Evolutionary conservation across 2,797 vertebrate species (phyloP).

Genomic region (Limosa lapponica): DNA sequence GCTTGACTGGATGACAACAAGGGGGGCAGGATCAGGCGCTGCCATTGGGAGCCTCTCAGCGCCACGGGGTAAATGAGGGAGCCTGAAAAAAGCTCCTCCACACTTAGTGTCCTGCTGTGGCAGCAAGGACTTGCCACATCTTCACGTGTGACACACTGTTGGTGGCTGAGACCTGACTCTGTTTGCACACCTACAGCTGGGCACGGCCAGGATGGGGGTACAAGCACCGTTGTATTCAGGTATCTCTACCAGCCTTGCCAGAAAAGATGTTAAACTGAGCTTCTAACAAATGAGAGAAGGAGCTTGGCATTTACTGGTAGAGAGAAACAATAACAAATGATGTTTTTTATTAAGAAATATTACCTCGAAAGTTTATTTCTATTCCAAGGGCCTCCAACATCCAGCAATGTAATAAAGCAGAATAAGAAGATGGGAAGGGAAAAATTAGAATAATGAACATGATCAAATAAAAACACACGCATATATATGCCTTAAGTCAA

Average conservation of each 20-base stretch:
- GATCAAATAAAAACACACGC: constrained; percentile 1
- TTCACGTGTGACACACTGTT: accelerated
- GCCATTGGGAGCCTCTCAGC: neutral
- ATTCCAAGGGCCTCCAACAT: constrained; percentile 33
- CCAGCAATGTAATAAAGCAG: constrained; percentile 57
- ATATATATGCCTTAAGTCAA: constrained; percentile 14
- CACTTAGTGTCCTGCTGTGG: neutral
- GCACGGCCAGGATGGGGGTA: neutral
- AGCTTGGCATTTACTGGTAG: constrained; percentile 27
- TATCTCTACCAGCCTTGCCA: neutral
- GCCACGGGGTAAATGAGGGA: neutral
- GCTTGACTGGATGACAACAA: neutral
- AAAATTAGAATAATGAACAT: constrained; percentile 61
- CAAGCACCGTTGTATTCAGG: neutral
- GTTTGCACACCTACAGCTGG: neutral
- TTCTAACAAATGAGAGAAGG: constrained; percentile 17
- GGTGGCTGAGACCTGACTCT: neutral
- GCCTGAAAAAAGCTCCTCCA: neutral
- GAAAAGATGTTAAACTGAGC: neutral
- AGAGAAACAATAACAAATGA: constrained; percentile 71
- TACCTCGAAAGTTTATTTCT: constrained; percentile 48
- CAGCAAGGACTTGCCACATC: neutral
- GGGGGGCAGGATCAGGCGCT: neutral
- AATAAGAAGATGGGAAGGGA: neutral
- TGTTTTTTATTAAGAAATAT: constrained; percentile 75